A percentile compares a stretch with the other conserved stretches of the same genome.
phyloP scores from a whole-genome alignment of 2,797 vertebrate genomes.

The Stomatorhinus walkeri region DNA sequence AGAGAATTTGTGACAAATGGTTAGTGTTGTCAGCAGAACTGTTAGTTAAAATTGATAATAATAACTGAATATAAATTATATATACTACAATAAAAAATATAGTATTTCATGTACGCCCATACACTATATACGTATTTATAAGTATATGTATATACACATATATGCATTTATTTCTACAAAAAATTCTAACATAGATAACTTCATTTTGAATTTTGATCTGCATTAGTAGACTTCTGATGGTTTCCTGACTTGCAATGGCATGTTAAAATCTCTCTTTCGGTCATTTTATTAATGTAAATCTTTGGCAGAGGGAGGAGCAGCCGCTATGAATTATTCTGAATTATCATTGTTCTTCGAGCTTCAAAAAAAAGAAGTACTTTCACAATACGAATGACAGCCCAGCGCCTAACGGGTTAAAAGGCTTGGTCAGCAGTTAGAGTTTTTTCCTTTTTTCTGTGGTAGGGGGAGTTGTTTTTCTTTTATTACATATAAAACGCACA shows the following conservation, averaged over 20 bases:
- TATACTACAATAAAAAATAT: not conserved
- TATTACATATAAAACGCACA: not conserved
- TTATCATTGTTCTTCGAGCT: not conserved
- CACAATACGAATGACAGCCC: not conserved
- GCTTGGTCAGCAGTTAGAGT: not conserved
- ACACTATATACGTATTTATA: not conserved
- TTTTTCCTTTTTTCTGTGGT: not conserved
- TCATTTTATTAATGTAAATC: not conserved
- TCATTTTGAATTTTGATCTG: not conserved
- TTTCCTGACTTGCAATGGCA: not conserved
- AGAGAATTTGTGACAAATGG: not conserved
- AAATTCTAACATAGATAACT: not conserved
- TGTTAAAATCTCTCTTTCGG: not conserved
- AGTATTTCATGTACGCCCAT: not conserved
- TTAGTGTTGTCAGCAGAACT: not conserved
- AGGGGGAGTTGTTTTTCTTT: not conserved
- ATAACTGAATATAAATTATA: not conserved
- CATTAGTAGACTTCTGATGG: not conserved
- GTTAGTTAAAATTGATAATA: not conserved
- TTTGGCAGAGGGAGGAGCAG: not conserved
- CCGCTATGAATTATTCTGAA: not conserved
- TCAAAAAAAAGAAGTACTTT: not conserved
- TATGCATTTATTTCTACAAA: not conserved
- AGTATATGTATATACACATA: not conserved
- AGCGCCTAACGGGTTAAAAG: slow-evolving; percentile 23